Evolutionary conservation across 1,140 invertebrate genomes (phyloP).

Genomic region (Paraescarpia echinospica): DNA sequence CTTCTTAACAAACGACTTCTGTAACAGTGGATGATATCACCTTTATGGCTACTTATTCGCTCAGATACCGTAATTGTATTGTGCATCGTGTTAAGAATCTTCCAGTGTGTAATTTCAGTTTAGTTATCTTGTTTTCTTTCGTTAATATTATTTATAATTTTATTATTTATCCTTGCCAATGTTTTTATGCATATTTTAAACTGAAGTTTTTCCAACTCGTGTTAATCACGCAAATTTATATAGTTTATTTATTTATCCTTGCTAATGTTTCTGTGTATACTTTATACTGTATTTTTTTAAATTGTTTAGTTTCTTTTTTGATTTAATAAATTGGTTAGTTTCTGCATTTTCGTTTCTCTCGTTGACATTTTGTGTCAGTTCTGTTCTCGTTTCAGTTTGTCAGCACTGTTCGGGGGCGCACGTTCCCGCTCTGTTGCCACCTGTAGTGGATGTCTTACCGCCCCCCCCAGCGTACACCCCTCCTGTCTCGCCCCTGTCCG

Average conservation of each 20-base stretch:
- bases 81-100: not conserved
- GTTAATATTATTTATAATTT: slow-evolving; percentile 12
- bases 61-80: not conserved
- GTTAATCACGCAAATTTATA: too few relatives aligned
- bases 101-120: not conserved
- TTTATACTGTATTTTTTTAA: not conserved
- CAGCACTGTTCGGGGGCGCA: not conserved
- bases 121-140: not conserved
- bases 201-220: too few relatives aligned
- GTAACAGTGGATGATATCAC: not conserved
- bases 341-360: slow-evolving; percentile 31
- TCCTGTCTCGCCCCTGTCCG: slow-evolving; percentile 21
- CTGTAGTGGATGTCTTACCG: slow-evolving; percentile 25
- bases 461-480: slow-evolving; percentile 37
- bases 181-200: too few relatives aligned
- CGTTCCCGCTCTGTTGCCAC: not conserved
- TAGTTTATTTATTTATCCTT: slow-evolving; percentile 6
- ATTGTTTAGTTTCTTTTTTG: not conserved
- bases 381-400: slow-evolving; percentile 23
- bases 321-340: not conserved
- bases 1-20: not conserved
- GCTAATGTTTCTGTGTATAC: not conserved
- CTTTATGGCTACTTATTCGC: not conserved
- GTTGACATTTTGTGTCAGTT: slow-evolving; percentile 22
- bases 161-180: not conserved